Conservation (phyloP, 2,888 invertebrate species). For the Lydus trimaculatus region DNA sequence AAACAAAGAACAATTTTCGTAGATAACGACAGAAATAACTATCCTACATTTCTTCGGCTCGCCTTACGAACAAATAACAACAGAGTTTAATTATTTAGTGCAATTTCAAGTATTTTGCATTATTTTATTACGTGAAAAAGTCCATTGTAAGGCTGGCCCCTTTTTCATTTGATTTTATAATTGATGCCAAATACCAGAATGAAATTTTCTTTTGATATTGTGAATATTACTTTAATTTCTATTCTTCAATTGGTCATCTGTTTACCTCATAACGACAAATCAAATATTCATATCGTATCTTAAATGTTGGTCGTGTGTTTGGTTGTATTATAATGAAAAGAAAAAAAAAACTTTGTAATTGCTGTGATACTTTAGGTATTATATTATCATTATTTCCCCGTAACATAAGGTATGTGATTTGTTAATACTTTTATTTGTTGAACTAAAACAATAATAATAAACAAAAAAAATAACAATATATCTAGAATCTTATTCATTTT, state of each 20-base stretch:
- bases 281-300: conserved; percentile 51
- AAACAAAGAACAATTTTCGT: no score
- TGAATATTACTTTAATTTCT: background rate
- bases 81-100: background rate
- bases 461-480: conserved; percentile 7
- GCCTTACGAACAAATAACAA: background rate
- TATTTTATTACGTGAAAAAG: background rate
- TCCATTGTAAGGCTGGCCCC: background rate
- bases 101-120: background rate
- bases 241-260: conserved; percentile 23
- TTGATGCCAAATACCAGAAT: background rate
- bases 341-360: conserved; percentile 49
- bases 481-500: background rate
- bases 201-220: background rate
- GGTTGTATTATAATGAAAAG: conserved; percentile 36
- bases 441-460: conserved; percentile 29
- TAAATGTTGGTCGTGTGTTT: conserved; percentile 38
- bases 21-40: background rate
- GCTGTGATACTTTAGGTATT: conserved; percentile 52
- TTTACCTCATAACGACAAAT: conserved; percentile 51
- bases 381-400: conserved; percentile 46
- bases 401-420: conserved; percentile 52
- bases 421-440: conserved; percentile 50
- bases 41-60: background rate
- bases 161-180: background rate